Evolutionary conservation across 2,888 invertebrate genomes (phyloP).

Genomic region (Syrista parreyssii): DNA sequence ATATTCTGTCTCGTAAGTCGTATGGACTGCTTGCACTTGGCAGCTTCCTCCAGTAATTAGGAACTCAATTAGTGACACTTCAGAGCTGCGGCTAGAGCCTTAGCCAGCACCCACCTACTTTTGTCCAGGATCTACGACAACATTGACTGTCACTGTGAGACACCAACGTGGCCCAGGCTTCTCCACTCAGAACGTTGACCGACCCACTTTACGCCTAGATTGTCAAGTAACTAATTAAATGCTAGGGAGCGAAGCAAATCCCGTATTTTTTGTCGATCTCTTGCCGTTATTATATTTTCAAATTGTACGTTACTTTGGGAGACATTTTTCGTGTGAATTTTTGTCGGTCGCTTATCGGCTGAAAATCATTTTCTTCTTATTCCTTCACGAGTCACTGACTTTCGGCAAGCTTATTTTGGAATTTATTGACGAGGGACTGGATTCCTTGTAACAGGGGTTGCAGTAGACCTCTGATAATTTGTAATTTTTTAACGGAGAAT

Average conservation of each 20-base stretch:
- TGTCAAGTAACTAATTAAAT: background rate
- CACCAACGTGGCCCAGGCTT: conserved; percentile 27
- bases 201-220: background rate
- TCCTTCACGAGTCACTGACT: background rate
- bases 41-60: background rate
- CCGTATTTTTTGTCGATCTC: background rate
- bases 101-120: conserved; percentile 16
- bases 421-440: conserved; percentile 15
- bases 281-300: background rate
- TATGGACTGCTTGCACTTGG: background rate
- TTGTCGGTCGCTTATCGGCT: background rate
- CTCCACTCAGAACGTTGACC: conserved; percentile 21
- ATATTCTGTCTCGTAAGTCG: background rate
- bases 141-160: conserved; percentile 24
- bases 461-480: conserved; percentile 36
- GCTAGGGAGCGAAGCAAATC: background rate
- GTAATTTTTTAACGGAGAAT: conserved; percentile 23
- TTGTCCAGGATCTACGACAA: conserved; percentile 31
- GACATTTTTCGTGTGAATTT: background rate
- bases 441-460: conserved; percentile 36
- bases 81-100: background rate
- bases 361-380: background rate
- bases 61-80: background rate
- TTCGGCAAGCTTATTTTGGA: background rate
- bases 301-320: background rate